Evolutionary conservation across 2,888 invertebrate genomes (phyloP), one percentile per base, ranked within the genome.

Genomic region (Rambutsinella grinnellia): DNA sequence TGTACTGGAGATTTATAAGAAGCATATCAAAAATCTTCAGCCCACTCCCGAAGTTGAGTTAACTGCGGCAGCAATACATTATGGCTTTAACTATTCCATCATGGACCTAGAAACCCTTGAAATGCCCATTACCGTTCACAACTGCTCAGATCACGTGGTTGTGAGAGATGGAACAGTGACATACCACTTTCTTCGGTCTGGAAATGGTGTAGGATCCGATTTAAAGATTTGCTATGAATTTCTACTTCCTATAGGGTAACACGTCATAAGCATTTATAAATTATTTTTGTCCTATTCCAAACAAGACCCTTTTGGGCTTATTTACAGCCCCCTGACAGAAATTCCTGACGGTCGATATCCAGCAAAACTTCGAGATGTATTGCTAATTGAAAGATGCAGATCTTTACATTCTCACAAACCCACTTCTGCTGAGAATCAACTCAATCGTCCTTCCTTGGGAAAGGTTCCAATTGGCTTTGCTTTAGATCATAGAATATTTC

Each of bases 161-260:
- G 15, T 36, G 5, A 17, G 61, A 17, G 36, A 26, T 10, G 51
- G 36, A 3, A 53, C 51, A 15, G 27, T 44, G 3, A 66, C 54
- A 19, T 76, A 54, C 27, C 24, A 70, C 19, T 76, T 76, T 51
- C 13, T 76, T 27, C 66, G 49, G 28, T 66, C 70, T 6, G 70
- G 76, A 15, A 63, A 28, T 26, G 3, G 1, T 13, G 63, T 10
- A n/a, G 0, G 19, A 24, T 28, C 24, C 44, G 24, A 27, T 47
- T n/a, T 61, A 19, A 27, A 26, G 24, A 26, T 47, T n/a, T 69
- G 27, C 26, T 69, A 70, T 21, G 66, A 77, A 36, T 77, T 60
- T 57, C 62, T 77, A 0, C 36, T 77, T 54, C 71, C 77, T 1
- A 70, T 77, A 24, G 77, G 77, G 77, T 77, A 67, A n/a, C n/a